A percentile compares a stretch with the other conserved stretches of the same genome.
Evolutionary conservation across 2,888 invertebrate species (phyloP).

Genomic region (Mycogona germanica): DNA sequence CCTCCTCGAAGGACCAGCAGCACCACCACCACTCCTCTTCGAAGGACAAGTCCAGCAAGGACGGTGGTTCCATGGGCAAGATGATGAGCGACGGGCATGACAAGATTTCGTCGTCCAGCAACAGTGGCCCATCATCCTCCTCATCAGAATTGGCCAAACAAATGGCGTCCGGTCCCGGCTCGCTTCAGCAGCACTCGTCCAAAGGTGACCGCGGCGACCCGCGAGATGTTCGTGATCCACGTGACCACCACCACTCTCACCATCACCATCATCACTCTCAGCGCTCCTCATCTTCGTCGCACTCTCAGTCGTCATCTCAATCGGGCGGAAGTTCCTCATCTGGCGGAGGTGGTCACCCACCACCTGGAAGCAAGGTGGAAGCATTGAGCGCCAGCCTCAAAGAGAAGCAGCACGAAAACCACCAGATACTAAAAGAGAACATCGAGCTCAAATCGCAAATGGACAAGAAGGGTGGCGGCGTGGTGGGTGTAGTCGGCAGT

Average conservation of each 20-base stretch:
- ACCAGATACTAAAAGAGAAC: slow-evolving; percentile 35
- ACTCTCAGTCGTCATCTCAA: slow-evolving; percentile 6
- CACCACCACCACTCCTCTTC: slow-evolving; percentile 1
- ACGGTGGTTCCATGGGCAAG: slow-evolving; percentile 3
- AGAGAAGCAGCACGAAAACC: slow-evolving; percentile 35
- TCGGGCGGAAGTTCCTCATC: background rate
- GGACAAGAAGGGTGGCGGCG: slow-evolving; percentile 27
- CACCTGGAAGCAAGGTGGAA: slow-evolving; percentile 17
- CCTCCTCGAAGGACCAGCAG: background rate
- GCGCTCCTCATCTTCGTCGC: slow-evolving; percentile 16
- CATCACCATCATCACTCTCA: slow-evolving; percentile 12
- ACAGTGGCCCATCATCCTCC: background rate
- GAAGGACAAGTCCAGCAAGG: background rate
- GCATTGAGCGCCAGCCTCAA: slow-evolving; percentile 22
- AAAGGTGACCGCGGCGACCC: background rate
- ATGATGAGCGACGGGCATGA: background rate
- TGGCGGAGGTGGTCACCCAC: background rate
- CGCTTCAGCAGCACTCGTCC: background rate
- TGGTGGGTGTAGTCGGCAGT: too few relatives aligned
- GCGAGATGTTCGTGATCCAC: background rate
- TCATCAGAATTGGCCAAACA: slow-evolving; percentile 6
- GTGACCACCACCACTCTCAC: background rate
- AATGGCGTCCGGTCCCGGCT: background rate
- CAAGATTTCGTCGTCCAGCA: background rate
- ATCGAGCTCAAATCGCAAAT: slow-evolving; percentile 35